A percentile compares a stretch with the other conserved stretches of the same genome.
Conservation (phyloP, 2,113 vertebrate genomes). For the Carettochelys insculpta region DNA sequence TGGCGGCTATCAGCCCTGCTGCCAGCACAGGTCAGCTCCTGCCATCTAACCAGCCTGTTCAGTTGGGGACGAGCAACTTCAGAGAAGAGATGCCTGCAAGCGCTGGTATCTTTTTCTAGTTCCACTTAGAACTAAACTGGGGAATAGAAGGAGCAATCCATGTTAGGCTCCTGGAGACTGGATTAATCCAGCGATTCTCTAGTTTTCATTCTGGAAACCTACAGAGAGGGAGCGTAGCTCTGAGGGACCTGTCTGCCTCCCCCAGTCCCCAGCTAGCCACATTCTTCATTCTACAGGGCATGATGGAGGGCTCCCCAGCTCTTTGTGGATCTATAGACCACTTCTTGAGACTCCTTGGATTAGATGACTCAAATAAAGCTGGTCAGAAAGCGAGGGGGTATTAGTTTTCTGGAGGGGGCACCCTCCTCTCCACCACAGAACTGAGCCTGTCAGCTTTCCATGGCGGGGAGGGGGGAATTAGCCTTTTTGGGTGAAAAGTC, state of each 20-base stretch:
- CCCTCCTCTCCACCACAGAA: background rate
- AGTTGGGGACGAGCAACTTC: background rate
- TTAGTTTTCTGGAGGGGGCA: background rate
- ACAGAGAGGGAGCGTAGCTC: background rate
- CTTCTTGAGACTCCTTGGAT: background rate
- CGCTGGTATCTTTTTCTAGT: background rate
- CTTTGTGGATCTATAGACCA: background rate
- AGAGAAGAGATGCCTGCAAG: background rate
- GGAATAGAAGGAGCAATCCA: background rate
- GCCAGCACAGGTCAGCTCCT: background rate
- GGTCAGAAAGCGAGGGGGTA: background rate
- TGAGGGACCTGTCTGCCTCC: background rate
- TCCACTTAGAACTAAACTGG: background rate
- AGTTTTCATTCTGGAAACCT: background rate
- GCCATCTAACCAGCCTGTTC: background rate
- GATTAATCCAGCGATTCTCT: background rate
- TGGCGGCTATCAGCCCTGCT: no score
- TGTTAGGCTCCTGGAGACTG: background rate
- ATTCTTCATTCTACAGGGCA: background rate
- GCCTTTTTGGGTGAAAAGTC: background rate
- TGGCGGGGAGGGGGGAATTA: background rate
- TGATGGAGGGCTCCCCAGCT: background rate
- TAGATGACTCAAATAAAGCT: background rate
- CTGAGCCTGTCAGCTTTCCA: background rate
- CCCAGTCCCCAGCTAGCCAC: background rate